These are phyloP conservation scores for Deilephila porcellus DNA, from an alignment of 2,888 invertebrate genomes.

Conservation along the genomic window DNA sequence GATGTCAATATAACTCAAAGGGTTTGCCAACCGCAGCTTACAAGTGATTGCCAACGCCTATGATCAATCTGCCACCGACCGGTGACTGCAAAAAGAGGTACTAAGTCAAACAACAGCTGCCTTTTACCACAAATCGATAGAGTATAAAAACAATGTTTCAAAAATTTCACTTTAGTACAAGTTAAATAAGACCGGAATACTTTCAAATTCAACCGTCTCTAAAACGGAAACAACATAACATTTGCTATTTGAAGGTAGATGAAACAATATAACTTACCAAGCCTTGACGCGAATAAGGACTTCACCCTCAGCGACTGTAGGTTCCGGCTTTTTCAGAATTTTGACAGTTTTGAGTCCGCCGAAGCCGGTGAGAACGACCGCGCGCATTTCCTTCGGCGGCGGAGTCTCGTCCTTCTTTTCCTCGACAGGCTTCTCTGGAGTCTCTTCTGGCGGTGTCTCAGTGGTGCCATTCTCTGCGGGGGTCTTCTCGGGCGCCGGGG, in stretches of 20 bases:
- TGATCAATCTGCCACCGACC: background rate
- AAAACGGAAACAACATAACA: slow-evolving; percentile 29
- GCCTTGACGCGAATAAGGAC: slow-evolving; percentile 93
- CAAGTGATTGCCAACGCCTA: background rate
- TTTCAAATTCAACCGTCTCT: slow-evolving; percentile 5
- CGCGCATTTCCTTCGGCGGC: slow-evolving; percentile 92
- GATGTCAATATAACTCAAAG: slow-evolving; percentile 66
- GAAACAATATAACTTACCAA: slow-evolving; percentile 87
- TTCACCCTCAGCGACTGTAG: slow-evolving; percentile 88
- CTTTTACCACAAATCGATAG: background rate
- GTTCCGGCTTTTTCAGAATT: slow-evolving; percentile 92
- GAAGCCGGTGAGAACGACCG: slow-evolving; percentile 93
- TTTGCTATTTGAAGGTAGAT: slow-evolving; percentile 27
- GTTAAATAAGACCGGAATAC: background rate
- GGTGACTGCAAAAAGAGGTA: too few species aligned
- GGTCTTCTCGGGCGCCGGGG: slow-evolving; percentile 84
- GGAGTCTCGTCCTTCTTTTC: slow-evolving; percentile 83
- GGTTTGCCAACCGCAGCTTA: background rate
- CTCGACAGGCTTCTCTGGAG: slow-evolving; percentile 82
- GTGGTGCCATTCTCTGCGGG: slow-evolving; percentile 82
- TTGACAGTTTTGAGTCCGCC: slow-evolving; percentile 94
- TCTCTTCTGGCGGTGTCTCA: slow-evolving; percentile 78
- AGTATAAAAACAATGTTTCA: background rate
- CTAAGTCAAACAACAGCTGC: background rate
- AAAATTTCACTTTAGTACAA: background rate